These are phyloP conservation scores for Antheraea assamensis DNA, from an alignment of 2,888 invertebrate genomes.

Conservation along the genomic window DNA sequence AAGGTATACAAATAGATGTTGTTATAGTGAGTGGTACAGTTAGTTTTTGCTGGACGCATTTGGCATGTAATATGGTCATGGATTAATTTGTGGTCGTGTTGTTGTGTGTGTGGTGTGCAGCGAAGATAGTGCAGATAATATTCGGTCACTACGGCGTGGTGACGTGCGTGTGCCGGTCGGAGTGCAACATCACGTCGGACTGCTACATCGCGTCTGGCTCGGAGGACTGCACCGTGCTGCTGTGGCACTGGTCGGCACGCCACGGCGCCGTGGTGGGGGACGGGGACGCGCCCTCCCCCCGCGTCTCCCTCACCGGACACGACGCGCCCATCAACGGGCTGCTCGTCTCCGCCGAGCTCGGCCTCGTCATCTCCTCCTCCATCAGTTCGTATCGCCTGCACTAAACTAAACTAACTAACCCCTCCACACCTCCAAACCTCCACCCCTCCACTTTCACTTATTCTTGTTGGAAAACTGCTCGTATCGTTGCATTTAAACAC, in stretches of 20 bases:
- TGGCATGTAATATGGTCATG: no score
- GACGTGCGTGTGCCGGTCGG: slow-evolving; percentile 97
- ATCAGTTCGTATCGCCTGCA: slow-evolving; percentile 45
- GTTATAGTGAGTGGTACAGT: no score
- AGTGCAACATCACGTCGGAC: slow-evolving; percentile 99
- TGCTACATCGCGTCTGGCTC: slow-evolving; percentile 99
- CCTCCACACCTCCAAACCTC: no score
- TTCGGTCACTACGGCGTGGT: slow-evolving; percentile 99
- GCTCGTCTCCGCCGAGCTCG: slow-evolving; percentile 98
- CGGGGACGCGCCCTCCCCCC: slow-evolving; percentile 96
- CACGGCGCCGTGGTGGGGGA: slow-evolving; percentile 98
- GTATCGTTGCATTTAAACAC: no score
- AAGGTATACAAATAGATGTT: no score
- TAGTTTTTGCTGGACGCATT: no score
- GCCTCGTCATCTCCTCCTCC: slow-evolving; percentile 97
- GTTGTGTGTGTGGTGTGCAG: slow-evolving; percentile 71
- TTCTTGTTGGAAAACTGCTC: no score
- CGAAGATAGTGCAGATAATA: slow-evolving; percentile 98
- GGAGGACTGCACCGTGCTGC: slow-evolving; percentile 97
- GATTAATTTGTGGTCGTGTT: no score
- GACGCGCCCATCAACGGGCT: slow-evolving; percentile 97
- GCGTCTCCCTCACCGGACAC: slow-evolving; percentile 98
- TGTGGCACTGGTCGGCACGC: slow-evolving; percentile 98
- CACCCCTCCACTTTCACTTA: no score
- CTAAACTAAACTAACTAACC: no score